A percentile compares a stretch with the other conserved stretches of the same genome.
Conservation (phyloP, 2,797 vertebrate genomes). For the Enteromius radiatus region DNA sequence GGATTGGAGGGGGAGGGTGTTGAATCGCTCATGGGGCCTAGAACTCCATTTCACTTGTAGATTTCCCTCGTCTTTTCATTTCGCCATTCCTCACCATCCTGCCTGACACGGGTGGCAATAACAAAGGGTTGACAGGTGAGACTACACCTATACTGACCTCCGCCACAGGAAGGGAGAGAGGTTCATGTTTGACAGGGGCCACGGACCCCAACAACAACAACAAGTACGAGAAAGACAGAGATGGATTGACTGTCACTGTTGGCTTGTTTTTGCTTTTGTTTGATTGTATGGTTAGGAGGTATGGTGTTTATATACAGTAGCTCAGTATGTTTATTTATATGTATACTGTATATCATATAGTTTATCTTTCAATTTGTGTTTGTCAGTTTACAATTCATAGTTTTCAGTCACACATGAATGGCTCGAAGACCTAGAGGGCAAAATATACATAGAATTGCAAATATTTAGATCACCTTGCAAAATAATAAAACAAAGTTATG, state of each 20-base stretch:
- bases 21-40: neutral
- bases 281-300: neutral
- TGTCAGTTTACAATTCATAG: too few relatives aligned
- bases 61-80: slow-evolving; percentile 37
- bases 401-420: too few relatives aligned
- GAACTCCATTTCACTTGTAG: slow-evolving; percentile 46
- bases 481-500: too few relatives aligned
- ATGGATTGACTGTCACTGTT: slow-evolving; percentile 34
- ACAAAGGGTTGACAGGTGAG: slow-evolving; percentile 46
- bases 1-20: neutral
- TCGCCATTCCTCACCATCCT: slow-evolving; percentile 4
- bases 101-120: slow-evolving; percentile 32
- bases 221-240: neutral
- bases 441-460: too few relatives aligned
- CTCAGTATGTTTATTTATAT: neutral
- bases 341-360: neutral
- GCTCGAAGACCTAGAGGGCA: too few relatives aligned
- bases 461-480: too few relatives aligned
- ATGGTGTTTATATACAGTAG: neutral
- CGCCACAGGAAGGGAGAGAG: slow-evolving; percentile 8
- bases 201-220: slow-evolving; percentile 37
- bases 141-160: slow-evolving; percentile 24
- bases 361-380: neutral
- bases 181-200: slow-evolving; percentile 45
- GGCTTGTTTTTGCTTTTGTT: slow-evolving; percentile 23